Base-by-base conservation (phyloP, 2,797 vertebrate species). In the Halcyon smyrnensis region DNA sequence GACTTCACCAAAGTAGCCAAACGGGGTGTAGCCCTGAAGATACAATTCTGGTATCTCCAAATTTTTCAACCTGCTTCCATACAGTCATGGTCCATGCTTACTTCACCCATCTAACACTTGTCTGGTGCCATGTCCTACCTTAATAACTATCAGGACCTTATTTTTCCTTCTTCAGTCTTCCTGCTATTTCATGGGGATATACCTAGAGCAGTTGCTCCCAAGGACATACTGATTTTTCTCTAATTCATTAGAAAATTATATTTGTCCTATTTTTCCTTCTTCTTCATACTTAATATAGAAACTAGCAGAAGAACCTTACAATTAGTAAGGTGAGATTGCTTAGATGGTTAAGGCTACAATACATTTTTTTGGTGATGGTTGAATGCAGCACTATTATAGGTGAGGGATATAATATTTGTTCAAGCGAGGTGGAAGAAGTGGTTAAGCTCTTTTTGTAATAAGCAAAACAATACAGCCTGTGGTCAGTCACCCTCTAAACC, bases 191-290 rank as follows among this genome's bases (percentile, higher is more conserved):
- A 56, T 9, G 65, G 37, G 24, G 50, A 37, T 87, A 15, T 54
- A 89, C 82, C 64, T 68, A 87, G 15, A 92, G 67, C 62, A 84
- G 34, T 56, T 5, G 3, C 15, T 92, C 69, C 65, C 84, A 94
- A 93, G 91, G 91, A 81, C 82, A 92, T 71, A 74, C 75, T 48
- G 51, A 7, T 70, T 92, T 92, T 92, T 74, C 65, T 82, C 64
- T 85, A 65, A 71, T 57, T 92, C 83, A 75, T 83, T 91, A 81
- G 48, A 87, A 95, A 91, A 85, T 71, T 68, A 6, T 63, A 64
- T 87, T 89, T 71, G 87, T 69, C 89, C 89, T 87, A 91, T 93
- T 92, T 96, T 75, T 71, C 24, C 13, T 93, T 87, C 25, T 85
- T 87, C 50, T 93, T 75, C 39, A 64, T 32, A 60, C 68, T 84